Percentiles rank a stretch among this genome's conserved stretches.
phyloP scores from a whole-genome alignment of 2,888 invertebrate genomes.

The Pammene fasciana region DNA sequence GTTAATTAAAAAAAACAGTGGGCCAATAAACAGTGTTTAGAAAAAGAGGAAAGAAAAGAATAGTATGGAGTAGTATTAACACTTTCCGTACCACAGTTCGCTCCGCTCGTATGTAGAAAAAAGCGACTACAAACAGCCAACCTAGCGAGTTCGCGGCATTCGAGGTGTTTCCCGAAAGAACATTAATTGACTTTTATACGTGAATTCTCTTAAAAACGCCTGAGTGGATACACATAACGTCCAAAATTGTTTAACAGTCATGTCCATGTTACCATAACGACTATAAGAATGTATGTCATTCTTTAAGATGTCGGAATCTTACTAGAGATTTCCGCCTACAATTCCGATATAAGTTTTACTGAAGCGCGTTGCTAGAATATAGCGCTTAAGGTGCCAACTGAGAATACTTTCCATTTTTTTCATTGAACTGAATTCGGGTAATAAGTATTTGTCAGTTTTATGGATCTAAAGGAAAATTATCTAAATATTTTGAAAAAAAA shows the following conservation, averaged over 20 bases:
- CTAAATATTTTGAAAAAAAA: neutral
- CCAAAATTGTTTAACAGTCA: constrained; percentile 7
- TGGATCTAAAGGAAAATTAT: neutral
- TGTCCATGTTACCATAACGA: constrained; percentile 22
- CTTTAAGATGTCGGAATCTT: no score
- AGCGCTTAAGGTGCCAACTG: constrained; percentile 26
- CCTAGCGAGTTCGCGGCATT: no score
- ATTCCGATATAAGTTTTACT: no score
- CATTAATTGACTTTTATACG: no score
- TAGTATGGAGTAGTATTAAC: no score
- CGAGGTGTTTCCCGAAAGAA: no score
- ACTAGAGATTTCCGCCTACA: no score
- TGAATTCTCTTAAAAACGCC: neutral
- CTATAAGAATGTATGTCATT: constrained; percentile 16
- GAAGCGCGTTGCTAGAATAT: constrained; percentile 3
- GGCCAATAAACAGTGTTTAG: neutral
- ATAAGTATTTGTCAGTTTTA: neutral
- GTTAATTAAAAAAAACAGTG: neutral
- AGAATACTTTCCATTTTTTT: neutral
- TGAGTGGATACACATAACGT: neutral
- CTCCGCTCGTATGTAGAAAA: no score
- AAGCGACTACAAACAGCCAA: no score
- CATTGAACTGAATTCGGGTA: neutral
- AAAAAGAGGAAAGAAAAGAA: no score
- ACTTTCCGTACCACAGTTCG: no score